phyloP scores from a whole-genome alignment of 2,888 invertebrate genomes.

The Eilema griseolum region DNA sequence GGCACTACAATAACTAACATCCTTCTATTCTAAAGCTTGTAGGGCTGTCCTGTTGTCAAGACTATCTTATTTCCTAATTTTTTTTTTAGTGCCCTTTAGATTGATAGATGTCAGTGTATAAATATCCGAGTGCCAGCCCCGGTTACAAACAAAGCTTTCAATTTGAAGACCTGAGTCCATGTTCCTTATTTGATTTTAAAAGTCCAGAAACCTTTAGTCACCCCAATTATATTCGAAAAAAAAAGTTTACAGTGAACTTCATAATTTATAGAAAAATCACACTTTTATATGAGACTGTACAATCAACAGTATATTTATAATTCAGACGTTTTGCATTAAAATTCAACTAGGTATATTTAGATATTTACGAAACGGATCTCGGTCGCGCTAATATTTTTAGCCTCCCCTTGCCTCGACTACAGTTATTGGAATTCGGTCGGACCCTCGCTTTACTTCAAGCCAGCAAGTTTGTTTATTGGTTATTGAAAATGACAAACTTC shows the following conservation, averaged over 20 bases:
- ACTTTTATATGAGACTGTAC: neutral
- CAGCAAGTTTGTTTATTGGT: no score
- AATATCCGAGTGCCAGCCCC: neutral
- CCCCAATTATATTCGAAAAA: neutral
- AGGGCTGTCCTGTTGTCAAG: conserved; percentile 58
- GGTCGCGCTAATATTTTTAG: conserved; percentile 3
- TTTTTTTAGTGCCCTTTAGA: neutral
- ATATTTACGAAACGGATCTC: neutral
- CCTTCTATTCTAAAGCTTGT: conserved; percentile 65
- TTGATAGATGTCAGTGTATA: neutral
- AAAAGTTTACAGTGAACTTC: neutral
- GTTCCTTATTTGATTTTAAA: neutral
- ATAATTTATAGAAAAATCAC: neutral
- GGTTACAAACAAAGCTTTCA: neutral
- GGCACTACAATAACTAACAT: conserved; percentile 73
- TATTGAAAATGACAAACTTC: no score
- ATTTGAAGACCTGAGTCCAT: neutral
- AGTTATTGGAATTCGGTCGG: conserved; percentile 2
- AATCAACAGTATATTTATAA: neutral
- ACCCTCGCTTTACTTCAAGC: no score
- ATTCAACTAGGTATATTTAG: neutral
- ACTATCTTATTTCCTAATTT: neutral
- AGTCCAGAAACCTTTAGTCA: neutral
- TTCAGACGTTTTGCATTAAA: neutral
- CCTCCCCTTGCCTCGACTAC: neutral